Evolutionary conservation across 1,140 invertebrate genomes (phyloP).

Genomic region (Panulirus ornatus): DNA sequence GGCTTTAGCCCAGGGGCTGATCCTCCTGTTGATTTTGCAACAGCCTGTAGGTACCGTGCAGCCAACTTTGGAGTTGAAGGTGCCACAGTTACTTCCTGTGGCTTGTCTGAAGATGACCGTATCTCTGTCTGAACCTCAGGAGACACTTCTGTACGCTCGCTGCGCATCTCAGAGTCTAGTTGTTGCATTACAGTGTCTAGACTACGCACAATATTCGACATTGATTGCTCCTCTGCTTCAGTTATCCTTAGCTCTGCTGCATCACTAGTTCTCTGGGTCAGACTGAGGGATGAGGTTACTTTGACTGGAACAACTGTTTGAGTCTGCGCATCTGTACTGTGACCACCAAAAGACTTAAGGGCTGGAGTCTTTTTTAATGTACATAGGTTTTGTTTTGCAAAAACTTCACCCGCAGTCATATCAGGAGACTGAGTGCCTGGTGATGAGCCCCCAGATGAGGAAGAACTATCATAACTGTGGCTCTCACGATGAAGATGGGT

Average conservation of each 20-base stretch:
- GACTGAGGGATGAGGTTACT: conserved; percentile 52
- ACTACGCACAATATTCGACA: conserved; percentile 57
- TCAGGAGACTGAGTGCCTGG: conserved; percentile 80
- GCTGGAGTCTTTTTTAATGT: conserved; percentile 86
- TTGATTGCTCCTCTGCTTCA: conserved; percentile 48
- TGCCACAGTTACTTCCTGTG: conserved; percentile 48
- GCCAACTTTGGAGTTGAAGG: conserved; percentile 72
- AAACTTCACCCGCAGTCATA: conserved; percentile 86
- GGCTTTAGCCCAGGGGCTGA: conserved; percentile 56
- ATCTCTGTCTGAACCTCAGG: conserved; percentile 64
- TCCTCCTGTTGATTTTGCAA: conserved; percentile 68
- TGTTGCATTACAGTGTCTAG: conserved; percentile 55
- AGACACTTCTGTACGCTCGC: conserved; percentile 40
- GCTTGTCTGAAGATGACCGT: conserved; percentile 71
- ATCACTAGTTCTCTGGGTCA: conserved; percentile 34
- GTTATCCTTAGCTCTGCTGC: conserved; percentile 56
- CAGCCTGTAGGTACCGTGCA: conserved; percentile 73
- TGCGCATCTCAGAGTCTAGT: conserved; percentile 60
- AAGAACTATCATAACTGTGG: conserved; percentile 78
- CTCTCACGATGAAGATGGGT: conserved; percentile 76
- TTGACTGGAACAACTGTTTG: conserved; percentile 76
- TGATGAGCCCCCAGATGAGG: conserved; percentile 52
- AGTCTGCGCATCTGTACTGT: conserved; percentile 76
- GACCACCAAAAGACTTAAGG: conserved; percentile 75
- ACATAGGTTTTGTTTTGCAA: conserved; percentile 88